Percentiles rank a stretch among this genome's conserved stretches.
Evolutionary conservation across 1,140 invertebrate genomes (phyloP).

Genomic region (Zophobas morio): DNA sequence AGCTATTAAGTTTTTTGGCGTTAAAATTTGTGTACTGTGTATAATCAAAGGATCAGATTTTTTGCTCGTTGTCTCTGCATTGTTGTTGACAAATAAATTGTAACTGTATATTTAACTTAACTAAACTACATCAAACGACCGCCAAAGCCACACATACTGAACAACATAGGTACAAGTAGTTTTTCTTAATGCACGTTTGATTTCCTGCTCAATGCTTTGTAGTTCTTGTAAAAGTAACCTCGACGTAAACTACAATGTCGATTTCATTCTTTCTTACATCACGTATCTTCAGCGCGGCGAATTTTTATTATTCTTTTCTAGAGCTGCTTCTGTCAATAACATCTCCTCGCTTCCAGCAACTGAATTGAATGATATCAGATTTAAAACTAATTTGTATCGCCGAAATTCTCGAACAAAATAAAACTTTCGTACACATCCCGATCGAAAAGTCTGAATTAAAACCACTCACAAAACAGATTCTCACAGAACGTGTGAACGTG

Average conservation of each 20-base stretch:
- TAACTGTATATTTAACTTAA: too few species aligned
- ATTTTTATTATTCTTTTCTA: neutral
- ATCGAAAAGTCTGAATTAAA: neutral
- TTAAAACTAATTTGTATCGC: neutral
- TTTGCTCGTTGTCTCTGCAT: too few species aligned
- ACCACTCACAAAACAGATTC: neutral
- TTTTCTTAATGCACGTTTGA: too few species aligned
- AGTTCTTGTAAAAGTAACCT: too few species aligned
- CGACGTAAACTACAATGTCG: neutral
- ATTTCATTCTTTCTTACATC: neutral
- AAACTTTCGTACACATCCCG: neutral
- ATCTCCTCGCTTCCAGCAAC: neutral
- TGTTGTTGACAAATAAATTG: too few species aligned
- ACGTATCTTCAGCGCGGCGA: neutral
- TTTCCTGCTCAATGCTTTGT: too few species aligned
- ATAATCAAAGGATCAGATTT: too few species aligned
- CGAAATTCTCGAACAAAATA: neutral
- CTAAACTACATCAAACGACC: too few species aligned
- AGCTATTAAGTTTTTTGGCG: too few species aligned
- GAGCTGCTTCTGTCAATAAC: neutral
- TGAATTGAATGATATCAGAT: neutral
- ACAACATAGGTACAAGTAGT: too few species aligned
- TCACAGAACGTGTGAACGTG: neutral
- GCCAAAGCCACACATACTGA: too few species aligned
- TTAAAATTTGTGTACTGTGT: too few species aligned